Conservation (phyloP, 1,140 invertebrate genomes). For the Pararge aegeria region DNA sequence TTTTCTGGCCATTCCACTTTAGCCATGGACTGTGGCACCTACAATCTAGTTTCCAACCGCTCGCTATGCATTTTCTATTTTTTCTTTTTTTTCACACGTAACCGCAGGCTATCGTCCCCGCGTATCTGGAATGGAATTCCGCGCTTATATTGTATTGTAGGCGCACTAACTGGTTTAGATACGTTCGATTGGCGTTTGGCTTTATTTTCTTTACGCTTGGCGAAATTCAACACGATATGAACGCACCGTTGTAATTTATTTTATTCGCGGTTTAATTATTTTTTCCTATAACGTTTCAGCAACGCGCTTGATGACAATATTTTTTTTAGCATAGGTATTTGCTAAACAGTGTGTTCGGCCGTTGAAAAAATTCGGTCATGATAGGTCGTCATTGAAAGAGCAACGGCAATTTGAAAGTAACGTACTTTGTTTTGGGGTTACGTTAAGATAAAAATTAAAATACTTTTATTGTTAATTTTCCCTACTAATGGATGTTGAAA, state of each 20-base stretch:
- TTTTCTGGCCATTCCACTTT: not conserved
- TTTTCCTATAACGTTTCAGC: no score
- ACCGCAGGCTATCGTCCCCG: slow-evolving; percentile 40
- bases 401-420: no score
- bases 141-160: slow-evolving; percentile 32
- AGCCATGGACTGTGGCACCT: not conserved
- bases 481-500: no score
- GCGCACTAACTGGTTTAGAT: slow-evolving; percentile 33
- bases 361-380: no score
- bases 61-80: slow-evolving; percentile 13
- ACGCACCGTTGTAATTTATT: not conserved
- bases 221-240: slow-evolving; percentile 5
- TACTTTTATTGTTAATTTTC: no score
- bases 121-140: slow-evolving; percentile 39
- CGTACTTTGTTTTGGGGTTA: no score
- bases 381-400: no score
- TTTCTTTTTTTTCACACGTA: slow-evolving; percentile 31
- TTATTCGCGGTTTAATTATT: not conserved
- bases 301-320: no score
- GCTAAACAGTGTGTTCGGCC: no score
- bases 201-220: slow-evolving; percentile 26
- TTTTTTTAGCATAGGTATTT: no score
- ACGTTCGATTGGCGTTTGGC: slow-evolving; percentile 37
- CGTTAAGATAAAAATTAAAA: no score
- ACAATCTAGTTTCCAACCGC: slow-evolving; percentile 30